A percentile compares a stretch with the other conserved stretches of the same genome.
These are phyloP conservation scores for Imbricaverruca yamaguchii DNA, from an alignment of 2,888 invertebrate species.

Conservation along the genomic window DNA sequence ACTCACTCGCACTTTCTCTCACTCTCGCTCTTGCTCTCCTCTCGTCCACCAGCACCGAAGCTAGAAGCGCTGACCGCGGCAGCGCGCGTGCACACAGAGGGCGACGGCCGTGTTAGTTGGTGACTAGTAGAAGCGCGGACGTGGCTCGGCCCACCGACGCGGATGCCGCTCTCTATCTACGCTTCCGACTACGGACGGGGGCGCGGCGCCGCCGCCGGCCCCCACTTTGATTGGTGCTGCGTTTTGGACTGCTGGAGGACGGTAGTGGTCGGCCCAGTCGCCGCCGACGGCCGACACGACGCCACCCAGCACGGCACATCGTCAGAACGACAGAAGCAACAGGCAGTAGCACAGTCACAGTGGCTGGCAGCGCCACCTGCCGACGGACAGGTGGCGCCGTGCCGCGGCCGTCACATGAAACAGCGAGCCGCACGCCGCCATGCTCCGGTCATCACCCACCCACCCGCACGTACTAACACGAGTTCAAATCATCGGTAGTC, in stretches of 20 bases:
- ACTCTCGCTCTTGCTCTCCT: too few relatives aligned
- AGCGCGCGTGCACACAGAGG: not conserved
- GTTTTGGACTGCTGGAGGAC: not conserved
- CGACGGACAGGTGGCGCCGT: conserved; percentile 23
- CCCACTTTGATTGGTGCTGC: conserved; percentile 18
- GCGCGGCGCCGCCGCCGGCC: not conserved
- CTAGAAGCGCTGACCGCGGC: not conserved
- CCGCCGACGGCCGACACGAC: not conserved
- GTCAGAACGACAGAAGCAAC: conserved; percentile 10
- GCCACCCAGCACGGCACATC: not conserved
- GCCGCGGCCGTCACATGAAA: not conserved
- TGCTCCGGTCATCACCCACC: conserved; percentile 3
- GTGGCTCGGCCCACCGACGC: not conserved
- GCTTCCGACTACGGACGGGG: not conserved
- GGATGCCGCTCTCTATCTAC: not conserved
- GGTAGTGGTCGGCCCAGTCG: not conserved
- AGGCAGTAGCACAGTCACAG: conserved; percentile 14
- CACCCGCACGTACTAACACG: not conserved
- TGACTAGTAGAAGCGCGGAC: not conserved
- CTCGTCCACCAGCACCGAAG: conserved; percentile 1
- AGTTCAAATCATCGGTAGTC: conserved; percentile 16
- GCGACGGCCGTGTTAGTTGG: not conserved
- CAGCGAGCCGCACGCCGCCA: conserved; percentile 3
- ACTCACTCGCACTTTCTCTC: too few relatives aligned
- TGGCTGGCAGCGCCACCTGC: conserved; percentile 16